Evolutionary conservation across 2,888 invertebrate species (phyloP), one percentile per base, ranked within the genome.

Genomic region (Euzophera pinguis): DNA sequence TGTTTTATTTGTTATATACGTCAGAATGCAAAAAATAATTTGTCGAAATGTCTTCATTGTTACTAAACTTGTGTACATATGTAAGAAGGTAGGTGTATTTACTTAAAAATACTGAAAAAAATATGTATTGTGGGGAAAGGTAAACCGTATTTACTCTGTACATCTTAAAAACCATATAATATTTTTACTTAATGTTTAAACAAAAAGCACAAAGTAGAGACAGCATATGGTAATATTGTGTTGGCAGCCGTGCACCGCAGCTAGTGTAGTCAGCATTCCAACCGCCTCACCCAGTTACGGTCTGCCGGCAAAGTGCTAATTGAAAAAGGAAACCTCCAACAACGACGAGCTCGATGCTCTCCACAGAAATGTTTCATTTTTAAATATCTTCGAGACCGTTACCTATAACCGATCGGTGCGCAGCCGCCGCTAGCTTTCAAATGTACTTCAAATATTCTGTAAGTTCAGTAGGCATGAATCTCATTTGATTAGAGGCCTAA

Each of bases 261-360:
- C 73, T 72, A 74, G 37, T 38, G 37, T 5, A 38, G 78, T 69
- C 78, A 78, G 81, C 83, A 83, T 83, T 83, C 83, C 83, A 70
- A 66, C 72, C 78, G 81, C 73, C 84, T 88, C 88, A 86, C 88
- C 89, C 89, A 89, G 88, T 84, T 89, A 87, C 88, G 84, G 86
- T 82, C 81, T 76, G 78, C 79, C 84, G 84, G 78, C 78, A 80
- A 73, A 71, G 91, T 90, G 91, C 84, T 91, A 91, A 91, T 91
- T 91, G 90, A 80, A 76, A 90, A 89, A 87, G 90, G 86, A 88
- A 90, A 90, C 90, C 74, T 88, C 83, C 78, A 90, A 91, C 91
- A 90, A 87, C 87, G 81, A 80, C 79, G 76, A 78, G 87, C 89
- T 87, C 89, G 88, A 86, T 84, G 88, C 88, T 88, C 89, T 84